phyloP scores from a whole-genome alignment of 2,113 vertebrate genomes.

The Serinus canaria region DNA sequence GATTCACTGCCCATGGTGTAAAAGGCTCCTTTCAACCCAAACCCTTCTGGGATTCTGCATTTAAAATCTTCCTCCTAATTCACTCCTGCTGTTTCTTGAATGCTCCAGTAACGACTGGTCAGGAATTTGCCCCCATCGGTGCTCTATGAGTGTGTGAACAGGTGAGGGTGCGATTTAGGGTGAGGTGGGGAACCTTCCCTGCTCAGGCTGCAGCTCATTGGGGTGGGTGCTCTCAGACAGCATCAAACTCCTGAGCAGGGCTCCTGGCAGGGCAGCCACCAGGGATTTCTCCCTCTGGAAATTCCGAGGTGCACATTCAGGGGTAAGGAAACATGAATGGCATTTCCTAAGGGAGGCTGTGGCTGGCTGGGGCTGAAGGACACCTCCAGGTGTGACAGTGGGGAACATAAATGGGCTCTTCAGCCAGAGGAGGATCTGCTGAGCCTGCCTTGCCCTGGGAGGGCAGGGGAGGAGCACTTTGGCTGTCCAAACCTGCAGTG shows the following conservation, averaged over 20 bases:
- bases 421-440: not conserved
- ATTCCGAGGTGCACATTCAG: not conserved
- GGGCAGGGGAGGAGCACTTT: not conserved
- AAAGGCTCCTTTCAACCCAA: not conserved
- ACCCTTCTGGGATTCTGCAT: not conserved
- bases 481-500: not conserved
- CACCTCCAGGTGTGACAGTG: too few species aligned
- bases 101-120: not conserved
- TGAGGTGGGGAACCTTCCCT: not conserved
- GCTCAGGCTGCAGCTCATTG: not conserved
- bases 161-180: too few species aligned
- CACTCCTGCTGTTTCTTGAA: not conserved
- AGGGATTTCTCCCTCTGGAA: too few species aligned
- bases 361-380: not conserved
- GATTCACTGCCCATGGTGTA: not conserved
- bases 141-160: too few species aligned
- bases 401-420: not conserved
- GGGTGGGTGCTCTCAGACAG: not conserved
- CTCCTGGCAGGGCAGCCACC: not conserved
- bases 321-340: not conserved
- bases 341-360: not conserved
- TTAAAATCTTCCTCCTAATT: not conserved
- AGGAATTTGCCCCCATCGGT: not conserved
- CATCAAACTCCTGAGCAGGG: accelerated
- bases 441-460: not conserved